phyloP scores from a whole-genome alignment of 2,113 vertebrate species.

The Acanthochromis polyacanthus region DNA sequence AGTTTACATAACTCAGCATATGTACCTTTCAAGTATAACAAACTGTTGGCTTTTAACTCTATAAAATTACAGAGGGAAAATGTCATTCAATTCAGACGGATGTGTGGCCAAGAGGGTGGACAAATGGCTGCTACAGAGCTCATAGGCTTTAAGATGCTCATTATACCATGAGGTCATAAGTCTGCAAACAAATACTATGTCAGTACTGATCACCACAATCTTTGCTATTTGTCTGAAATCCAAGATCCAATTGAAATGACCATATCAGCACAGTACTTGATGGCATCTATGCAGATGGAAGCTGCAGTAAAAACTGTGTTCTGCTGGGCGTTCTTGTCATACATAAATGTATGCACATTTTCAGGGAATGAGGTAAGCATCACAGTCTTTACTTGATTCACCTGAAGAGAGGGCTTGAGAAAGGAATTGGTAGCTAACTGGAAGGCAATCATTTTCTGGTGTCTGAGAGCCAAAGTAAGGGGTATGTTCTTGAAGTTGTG shows the following conservation, averaged over 20 bases:
- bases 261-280: constrained; percentile 28
- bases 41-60: too few relatives aligned
- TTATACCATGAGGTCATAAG: too few relatives aligned
- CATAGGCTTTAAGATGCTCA: too few relatives aligned
- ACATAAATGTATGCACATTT: constrained; percentile 1
- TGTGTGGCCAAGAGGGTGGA: too few relatives aligned
- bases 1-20: too few relatives aligned
- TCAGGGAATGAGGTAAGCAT: constrained; percentile 21
- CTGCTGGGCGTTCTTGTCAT: not conserved
- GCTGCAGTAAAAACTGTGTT: constrained; percentile 14
- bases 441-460: constrained; percentile 32
- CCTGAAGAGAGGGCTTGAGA: constrained; percentile 16
- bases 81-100: too few relatives aligned
- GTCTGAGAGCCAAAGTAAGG: constrained; percentile 13
- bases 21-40: too few relatives aligned
- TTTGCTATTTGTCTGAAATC: too few relatives aligned
- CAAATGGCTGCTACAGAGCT: too few relatives aligned
- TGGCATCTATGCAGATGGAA: constrained; percentile 28
- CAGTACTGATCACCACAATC: too few relatives aligned
- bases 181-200: too few relatives aligned
- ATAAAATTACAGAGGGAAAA: too few relatives aligned
- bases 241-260: constrained; percentile 35
- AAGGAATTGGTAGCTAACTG: constrained; percentile 9
- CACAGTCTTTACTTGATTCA: not conserved
- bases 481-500: constrained; percentile 23